phyloP scores from a whole-genome alignment of 1,140 invertebrate genomes.

The Orchestia grillus region DNA sequence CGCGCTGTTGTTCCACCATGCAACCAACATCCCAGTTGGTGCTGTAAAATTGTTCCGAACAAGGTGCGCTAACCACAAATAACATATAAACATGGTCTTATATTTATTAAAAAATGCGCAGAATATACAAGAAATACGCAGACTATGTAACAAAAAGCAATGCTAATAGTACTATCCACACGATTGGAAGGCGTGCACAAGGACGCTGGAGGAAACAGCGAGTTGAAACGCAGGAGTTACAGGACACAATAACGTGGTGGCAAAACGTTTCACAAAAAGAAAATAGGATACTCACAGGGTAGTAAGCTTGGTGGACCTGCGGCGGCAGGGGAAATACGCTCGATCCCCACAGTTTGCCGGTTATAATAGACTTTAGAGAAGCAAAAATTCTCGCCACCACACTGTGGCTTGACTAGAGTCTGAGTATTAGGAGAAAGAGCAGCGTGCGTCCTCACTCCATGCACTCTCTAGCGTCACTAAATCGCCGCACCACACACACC shows the following conservation, averaged over 20 bases:
- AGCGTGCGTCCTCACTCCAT: conserved; percentile 65
- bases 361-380: conserved; percentile 64
- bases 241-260: background rate
- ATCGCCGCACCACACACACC: conserved; percentile 61
- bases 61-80: background rate
- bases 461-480: conserved; percentile 67
- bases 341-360: conserved; percentile 68
- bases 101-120: no score
- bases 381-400: conserved; percentile 66
- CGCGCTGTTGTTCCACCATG: background rate
- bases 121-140: no score
- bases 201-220: background rate
- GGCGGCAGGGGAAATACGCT: conserved; percentile 68
- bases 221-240: background rate
- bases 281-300: conserved; percentile 66
- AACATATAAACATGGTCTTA: no score
- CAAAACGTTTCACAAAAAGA: background rate
- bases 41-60: background rate
- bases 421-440: conserved; percentile 66
- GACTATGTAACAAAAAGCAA: background rate
- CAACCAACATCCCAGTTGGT: no score
- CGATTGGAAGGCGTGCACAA: background rate
- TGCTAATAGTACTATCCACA: background rate
- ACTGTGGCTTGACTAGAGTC: conserved; percentile 66
- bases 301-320: conserved; percentile 68